These are phyloP conservation scores for Camponotus floridanus DNA, from an alignment of 1,140 invertebrate species.

Conservation along the genomic window DNA sequence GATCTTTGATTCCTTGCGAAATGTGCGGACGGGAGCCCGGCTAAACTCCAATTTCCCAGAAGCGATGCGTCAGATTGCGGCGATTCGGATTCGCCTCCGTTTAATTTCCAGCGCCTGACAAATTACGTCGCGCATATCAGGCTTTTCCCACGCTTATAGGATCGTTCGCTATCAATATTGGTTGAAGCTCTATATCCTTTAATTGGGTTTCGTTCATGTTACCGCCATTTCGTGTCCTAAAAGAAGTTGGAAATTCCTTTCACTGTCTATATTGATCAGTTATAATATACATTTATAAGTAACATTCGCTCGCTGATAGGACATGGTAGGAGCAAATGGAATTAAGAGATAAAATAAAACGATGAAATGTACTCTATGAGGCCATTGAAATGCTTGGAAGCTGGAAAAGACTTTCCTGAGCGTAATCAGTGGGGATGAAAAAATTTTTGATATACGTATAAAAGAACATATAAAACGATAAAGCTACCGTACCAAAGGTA, in stretches of 20 bases:
- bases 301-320: neutral
- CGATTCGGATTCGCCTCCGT: slow-evolving; percentile 37
- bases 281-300: neutral
- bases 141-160: neutral
- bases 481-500: neutral
- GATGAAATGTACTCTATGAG: neutral
- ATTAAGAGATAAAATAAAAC: neutral
- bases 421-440: neutral
- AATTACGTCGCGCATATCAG: slow-evolving; percentile 33
- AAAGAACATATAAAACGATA: slow-evolving; percentile 6
- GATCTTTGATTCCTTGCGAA: slow-evolving; percentile 65
- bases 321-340: too few relatives aligned
- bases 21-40: slow-evolving; percentile 33
- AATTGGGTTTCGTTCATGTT: neutral
- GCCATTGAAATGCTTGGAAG: neutral
- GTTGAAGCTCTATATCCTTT: neutral
- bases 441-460: neutral
- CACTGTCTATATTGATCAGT: neutral
- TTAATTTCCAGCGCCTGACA: slow-evolving; percentile 56
- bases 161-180: slow-evolving; percentile 5
- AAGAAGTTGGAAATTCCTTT: neutral
- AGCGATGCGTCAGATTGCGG: slow-evolving; percentile 48
- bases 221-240: neutral
- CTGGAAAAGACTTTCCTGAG: neutral
- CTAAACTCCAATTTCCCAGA: slow-evolving; percentile 58